These are phyloP conservation scores for Heteropelma amictum DNA, from an alignment of 2,888 invertebrate genomes.

Conservation along the genomic window DNA sequence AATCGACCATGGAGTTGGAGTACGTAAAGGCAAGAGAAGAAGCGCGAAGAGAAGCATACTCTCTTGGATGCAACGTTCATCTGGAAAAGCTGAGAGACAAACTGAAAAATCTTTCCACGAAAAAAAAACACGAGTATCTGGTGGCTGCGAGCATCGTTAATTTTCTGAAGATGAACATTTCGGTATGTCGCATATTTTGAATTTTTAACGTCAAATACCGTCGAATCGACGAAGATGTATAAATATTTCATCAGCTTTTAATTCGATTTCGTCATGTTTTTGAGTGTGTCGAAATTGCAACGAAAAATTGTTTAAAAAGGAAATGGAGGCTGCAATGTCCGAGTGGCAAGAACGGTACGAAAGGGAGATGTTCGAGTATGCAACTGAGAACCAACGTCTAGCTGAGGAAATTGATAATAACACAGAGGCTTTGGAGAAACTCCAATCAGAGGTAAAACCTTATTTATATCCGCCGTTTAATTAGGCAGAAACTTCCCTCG, in stretches of 20 bases:
- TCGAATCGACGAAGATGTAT: not conserved
- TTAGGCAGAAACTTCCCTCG: not conserved
- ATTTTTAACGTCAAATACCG: not conserved
- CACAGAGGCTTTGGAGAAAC: constrained; percentile 67
- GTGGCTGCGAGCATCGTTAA: constrained; percentile 73
- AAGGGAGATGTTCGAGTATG: constrained; percentile 72
- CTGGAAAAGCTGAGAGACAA: constrained; percentile 67
- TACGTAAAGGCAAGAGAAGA: constrained; percentile 73
- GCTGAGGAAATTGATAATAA: constrained; percentile 75
- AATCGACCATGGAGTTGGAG: constrained; percentile 62
- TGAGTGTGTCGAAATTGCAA: not conserved
- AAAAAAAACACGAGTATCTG: constrained; percentile 74
- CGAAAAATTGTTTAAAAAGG: constrained; percentile 67
- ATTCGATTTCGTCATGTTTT: no score
- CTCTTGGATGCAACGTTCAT: constrained; percentile 64
- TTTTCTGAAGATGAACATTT: constrained; percentile 68
- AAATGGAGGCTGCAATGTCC: constrained; percentile 69
- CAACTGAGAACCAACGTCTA: constrained; percentile 72
- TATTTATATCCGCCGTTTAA: not conserved
- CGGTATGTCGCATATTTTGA: constrained; percentile 61
- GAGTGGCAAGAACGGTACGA: constrained; percentile 76
- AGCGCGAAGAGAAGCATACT: constrained; percentile 75
- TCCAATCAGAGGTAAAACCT: constrained; percentile 71
- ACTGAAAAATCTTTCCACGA: constrained; percentile 67
- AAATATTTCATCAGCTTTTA: no score